Percentiles rank a stretch among this genome's conserved stretches.
Conservation (phyloP, 1,140 invertebrate genomes). For the Eriosoma lanigerum region DNA sequence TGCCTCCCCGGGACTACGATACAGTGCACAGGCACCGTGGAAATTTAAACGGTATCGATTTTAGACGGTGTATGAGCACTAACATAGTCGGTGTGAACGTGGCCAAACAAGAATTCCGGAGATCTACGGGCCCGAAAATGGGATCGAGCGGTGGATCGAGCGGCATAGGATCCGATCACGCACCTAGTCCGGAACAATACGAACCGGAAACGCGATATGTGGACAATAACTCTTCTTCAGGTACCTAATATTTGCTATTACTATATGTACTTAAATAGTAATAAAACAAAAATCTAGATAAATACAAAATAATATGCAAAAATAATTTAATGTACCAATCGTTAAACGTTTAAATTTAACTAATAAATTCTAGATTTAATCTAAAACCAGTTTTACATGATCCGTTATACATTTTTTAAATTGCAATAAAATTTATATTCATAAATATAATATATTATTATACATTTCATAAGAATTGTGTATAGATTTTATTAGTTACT, state of each 20-base stretch:
- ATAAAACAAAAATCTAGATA: too few relatives aligned
- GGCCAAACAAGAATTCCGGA: slow-evolving; percentile 16
- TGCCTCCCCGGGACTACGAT: slow-evolving; percentile 92
- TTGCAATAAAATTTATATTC: neutral
- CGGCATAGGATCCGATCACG: slow-evolving; percentile 86
- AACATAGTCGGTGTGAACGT: slow-evolving; percentile 66
- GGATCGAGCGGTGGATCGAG: slow-evolving; percentile 65
- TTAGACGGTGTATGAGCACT: slow-evolving; percentile 70
- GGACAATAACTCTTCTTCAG: slow-evolving; percentile 55
- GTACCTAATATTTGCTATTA: neutral
- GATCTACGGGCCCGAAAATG: slow-evolving; percentile 47
- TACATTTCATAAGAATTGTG: too few relatives aligned
- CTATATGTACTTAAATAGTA: too few relatives aligned
- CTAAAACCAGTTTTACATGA: neutral
- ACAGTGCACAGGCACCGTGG: slow-evolving; percentile 81
- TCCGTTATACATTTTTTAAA: neutral
- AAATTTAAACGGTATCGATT: slow-evolving; percentile 78
- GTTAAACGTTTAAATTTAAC: too few relatives aligned
- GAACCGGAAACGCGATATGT: slow-evolving; percentile 54
- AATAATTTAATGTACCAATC: too few relatives aligned
- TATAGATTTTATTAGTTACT: too few relatives aligned
- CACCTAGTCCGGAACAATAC: slow-evolving; percentile 66
- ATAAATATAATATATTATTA: neutral
- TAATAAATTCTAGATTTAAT: too few relatives aligned
- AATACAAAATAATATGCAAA: too few relatives aligned